A percentile compares a stretch with the other conserved stretches of the same genome.
phyloP scores from a whole-genome alignment of 2,888 invertebrate species.

The Drosophila kokeensis region DNA sequence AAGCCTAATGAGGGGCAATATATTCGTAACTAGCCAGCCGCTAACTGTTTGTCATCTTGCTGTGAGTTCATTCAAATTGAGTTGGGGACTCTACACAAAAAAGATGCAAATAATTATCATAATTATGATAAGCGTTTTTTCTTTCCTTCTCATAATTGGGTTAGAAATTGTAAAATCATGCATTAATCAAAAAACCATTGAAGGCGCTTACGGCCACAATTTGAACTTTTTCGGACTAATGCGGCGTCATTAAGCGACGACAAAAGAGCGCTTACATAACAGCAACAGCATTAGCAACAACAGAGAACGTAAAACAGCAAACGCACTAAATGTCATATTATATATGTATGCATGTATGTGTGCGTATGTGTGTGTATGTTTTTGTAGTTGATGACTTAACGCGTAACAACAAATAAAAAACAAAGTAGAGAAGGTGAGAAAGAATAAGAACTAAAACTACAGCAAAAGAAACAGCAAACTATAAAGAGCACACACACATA shows the following conservation, averaged over 20 bases:
- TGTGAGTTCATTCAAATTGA: slow-evolving; percentile 70
- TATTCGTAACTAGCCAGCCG: slow-evolving; percentile 55
- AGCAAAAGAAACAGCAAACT: slow-evolving; percentile 69
- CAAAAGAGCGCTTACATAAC: slow-evolving; percentile 65
- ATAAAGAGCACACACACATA: slow-evolving; percentile 54
- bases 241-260: slow-evolving; percentile 61
- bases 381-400: slow-evolving; percentile 40
- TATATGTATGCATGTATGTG: background rate
- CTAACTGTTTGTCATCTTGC: slow-evolving; percentile 18
- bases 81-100: slow-evolving; percentile 19
- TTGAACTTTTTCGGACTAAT: slow-evolving; percentile 56
- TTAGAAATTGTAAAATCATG: slow-evolving; percentile 69
- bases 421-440: slow-evolving; percentile 39
- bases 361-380: slow-evolving; percentile 23
- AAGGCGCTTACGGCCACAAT: slow-evolving; percentile 63
- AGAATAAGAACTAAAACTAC: slow-evolving; percentile 57
- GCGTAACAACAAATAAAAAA: slow-evolving; percentile 44
- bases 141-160: slow-evolving; percentile 58
- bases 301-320: slow-evolving; percentile 25
- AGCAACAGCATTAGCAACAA: slow-evolving; percentile 28
- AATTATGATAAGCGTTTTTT: slow-evolving; percentile 52
- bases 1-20: slow-evolving; percentile 63
- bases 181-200: slow-evolving; percentile 76
- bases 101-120: slow-evolving; percentile 68
- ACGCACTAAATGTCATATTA: slow-evolving; percentile 31